Percentiles rank a stretch among this genome's conserved stretches.
Conservation (phyloP, 2,888 invertebrate species). For the Agelastica alni region DNA sequence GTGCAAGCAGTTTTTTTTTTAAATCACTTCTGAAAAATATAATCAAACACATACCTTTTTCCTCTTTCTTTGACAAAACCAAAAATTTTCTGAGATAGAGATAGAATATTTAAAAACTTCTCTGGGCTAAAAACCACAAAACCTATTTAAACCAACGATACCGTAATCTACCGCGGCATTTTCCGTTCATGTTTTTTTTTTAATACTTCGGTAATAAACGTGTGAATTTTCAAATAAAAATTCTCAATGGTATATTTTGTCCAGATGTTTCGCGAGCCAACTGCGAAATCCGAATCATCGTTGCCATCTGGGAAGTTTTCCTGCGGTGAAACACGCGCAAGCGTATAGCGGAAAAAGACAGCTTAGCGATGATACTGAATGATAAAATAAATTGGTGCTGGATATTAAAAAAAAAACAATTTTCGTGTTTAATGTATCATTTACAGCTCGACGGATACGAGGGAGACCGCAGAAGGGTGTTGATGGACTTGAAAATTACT, state of each 20-base stretch:
- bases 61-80: background rate
- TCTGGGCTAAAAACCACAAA: background rate
- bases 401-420: background rate
- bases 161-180: background rate
- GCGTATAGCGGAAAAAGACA: constrained; percentile 2
- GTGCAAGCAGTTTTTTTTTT: too few species aligned
- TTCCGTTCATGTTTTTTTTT: background rate
- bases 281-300: constrained; percentile 5
- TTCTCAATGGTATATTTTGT: constrained; percentile 4
- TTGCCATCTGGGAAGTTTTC: constrained; percentile 7
- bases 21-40: too few species aligned
- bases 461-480: too few species aligned
- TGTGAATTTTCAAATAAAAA: constrained; percentile 1
- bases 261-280: constrained; percentile 4
- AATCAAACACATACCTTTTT: background rate
- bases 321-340: background rate
- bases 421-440: background rate
- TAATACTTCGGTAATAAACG: background rate
- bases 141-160: background rate
- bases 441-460: background rate
- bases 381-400: background rate
- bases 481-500: too few species aligned
- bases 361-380: too few species aligned
- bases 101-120: too few species aligned
- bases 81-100: too few species aligned